These are phyloP conservation scores for Aculops lycopersici DNA, from an alignment of 1,140 invertebrate species.

Conservation along the genomic window DNA sequence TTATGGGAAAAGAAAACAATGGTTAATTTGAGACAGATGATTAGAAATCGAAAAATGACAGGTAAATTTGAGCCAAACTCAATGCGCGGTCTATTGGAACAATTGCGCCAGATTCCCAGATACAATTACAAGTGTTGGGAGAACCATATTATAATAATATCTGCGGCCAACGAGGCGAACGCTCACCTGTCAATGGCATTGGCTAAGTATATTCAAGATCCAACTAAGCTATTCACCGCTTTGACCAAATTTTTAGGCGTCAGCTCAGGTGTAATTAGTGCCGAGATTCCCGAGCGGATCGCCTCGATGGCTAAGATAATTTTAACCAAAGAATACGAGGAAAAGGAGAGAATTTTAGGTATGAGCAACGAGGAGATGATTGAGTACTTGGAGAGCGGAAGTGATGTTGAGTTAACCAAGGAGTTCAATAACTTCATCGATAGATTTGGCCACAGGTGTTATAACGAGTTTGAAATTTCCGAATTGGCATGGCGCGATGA, in stretches of 20 bases:
- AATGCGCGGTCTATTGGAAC: neutral
- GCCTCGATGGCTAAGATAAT: slow-evolving; percentile 1
- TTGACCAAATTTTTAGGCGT: neutral
- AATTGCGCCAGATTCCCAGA: neutral
- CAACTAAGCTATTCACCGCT: neutral
- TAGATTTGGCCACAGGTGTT: slow-evolving; percentile 34
- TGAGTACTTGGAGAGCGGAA: neutral
- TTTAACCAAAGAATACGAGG: too few relatives aligned
- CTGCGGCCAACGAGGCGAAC: neutral
- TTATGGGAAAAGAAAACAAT: neutral
- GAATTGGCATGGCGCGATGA: slow-evolving; percentile 30
- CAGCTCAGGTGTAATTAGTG: slow-evolving; percentile 4
- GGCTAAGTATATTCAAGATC: neutral
- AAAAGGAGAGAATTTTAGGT: neutral
- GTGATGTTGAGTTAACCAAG: slow-evolving; percentile 15
- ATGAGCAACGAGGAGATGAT: slow-evolving; percentile 2
- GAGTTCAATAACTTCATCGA: slow-evolving; percentile 26
- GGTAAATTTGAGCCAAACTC: neutral
- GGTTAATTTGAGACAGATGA: neutral
- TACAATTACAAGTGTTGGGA: neutral
- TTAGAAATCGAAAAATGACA: neutral
- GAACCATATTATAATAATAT: neutral
- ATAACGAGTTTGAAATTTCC: slow-evolving; percentile 35
- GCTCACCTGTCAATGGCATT: neutral
- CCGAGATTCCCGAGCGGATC: slow-evolving; percentile 2